Evolutionary conservation across 2,888 invertebrate species (phyloP).

Genomic region (Morpho deidamia): DNA sequence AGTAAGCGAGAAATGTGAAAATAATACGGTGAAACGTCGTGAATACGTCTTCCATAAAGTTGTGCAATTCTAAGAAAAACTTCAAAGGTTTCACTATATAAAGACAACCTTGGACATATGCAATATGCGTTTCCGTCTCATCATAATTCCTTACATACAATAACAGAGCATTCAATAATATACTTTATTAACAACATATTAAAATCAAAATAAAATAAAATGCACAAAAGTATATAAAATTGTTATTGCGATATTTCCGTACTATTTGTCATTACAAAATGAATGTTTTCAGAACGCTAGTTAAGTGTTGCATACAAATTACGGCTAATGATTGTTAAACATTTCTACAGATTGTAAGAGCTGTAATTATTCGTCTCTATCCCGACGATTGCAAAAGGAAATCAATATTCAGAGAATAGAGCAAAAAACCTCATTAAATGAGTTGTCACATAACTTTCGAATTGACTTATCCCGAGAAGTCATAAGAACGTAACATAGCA

Average conservation of each 20-base stretch:
- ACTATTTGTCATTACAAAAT: background rate
- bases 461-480: background rate
- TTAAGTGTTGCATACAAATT: no score
- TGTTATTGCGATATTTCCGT: conserved; percentile 1
- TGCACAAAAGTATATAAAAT: background rate
- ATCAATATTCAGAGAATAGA: no score
- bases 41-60: conserved; percentile 5
- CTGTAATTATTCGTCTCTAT: no score
- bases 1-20: conserved; percentile 1
- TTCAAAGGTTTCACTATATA: conserved; percentile 16
- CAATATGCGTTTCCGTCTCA: conserved; percentile 13
- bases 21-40: conserved; percentile 3
- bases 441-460: background rate
- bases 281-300: no score
- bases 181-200: background rate
- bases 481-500: background rate
- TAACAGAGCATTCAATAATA: background rate
- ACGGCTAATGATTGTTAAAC: no score
- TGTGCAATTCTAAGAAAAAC: conserved; percentile 9
- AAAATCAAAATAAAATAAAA: background rate
- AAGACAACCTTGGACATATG: conserved; percentile 14
- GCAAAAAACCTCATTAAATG: no score
- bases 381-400: no score
- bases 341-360: no score
- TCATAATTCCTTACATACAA: conserved; percentile 6